Evolutionary conservation across 2,888 invertebrate species (phyloP), one percentile per base, ranked within the genome.

Genomic region (Heterodera filipjevi): DNA sequence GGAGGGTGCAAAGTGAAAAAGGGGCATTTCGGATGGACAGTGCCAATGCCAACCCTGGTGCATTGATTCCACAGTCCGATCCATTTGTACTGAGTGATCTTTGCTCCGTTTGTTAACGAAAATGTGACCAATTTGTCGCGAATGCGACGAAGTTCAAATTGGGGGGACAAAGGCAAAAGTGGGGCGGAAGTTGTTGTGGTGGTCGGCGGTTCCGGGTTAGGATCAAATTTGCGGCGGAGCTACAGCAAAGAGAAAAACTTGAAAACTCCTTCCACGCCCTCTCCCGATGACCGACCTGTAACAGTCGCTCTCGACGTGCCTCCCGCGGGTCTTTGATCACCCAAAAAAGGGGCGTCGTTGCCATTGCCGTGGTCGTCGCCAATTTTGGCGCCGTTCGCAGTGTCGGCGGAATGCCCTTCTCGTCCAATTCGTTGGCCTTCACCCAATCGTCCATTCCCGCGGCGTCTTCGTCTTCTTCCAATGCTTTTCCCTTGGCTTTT

Each of bases 21-120:
- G 30, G 3, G n/a, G 16, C 27, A 27, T 74, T 73, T 33, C n/a
- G 32, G 32, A 49, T 33, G n/a, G 8, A 22, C 19, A n/a, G 2
- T 53, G 66, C 64, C 64, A 22, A 6, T 75, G 32, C 74, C 75
- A 66, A 84, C 86, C 68, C 79, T 75, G 30, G 71, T 74, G 76
- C 85, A 85, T 44, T 86, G 85, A 70, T 85, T 81, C 73, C 86
- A 85, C 19, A 85, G 70, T 44, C 86, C 85, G 73, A 85, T 81
- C 85, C 86, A 85, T 19, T 83, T 71, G 74, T 86, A 85, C n/a
- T 85, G 83, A 59, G 78, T 86, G 59, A 85, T 44, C 39, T 80
- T 80, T 64, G 82, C 85, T 3, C 81, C 81, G 33, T 83, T 82
- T 33, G 80, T 76, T 27, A 86, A 76, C 12, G 78, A 64, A 53